A percentile compares a stretch with the other conserved stretches of the same genome.
phyloP scores from a whole-genome alignment of 1,140 invertebrate species.

The Zaprionus taronus region DNA sequence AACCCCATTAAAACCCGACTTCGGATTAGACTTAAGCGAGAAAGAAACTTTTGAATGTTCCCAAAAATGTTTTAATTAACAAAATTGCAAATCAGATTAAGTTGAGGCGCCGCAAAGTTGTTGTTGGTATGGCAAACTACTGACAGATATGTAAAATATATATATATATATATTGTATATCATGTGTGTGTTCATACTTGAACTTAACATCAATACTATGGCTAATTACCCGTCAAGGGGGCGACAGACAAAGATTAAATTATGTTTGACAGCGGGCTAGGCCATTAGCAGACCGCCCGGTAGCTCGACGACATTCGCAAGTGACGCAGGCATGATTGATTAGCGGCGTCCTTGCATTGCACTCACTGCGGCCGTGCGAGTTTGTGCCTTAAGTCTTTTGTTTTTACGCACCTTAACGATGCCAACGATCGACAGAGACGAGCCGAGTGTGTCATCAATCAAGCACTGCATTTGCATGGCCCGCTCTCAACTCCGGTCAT shows the following conservation, averaged over 20 bases:
- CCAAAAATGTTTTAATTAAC: not conserved
- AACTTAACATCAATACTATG: not conserved
- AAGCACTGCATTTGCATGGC: constrained; percentile 66
- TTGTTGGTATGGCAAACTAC: not conserved
- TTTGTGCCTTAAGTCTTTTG: constrained; percentile 70
- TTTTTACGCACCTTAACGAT: constrained; percentile 63
- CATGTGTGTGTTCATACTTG: not conserved
- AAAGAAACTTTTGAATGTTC: not conserved
- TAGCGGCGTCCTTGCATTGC: constrained; percentile 32
- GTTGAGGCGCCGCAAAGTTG: not conserved
- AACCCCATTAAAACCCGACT: not conserved
- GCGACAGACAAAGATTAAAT: not conserved
- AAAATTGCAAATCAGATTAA: not conserved
- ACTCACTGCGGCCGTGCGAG: constrained; percentile 38
- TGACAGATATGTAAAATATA: too few species aligned
- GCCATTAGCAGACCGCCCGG: constrained; percentile 29
- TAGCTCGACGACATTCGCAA: constrained; percentile 12
- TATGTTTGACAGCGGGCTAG: not conserved
- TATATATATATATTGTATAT: not conserved
- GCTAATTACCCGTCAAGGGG: not conserved
- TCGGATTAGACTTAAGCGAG: not conserved
- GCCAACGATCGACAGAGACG: constrained; percentile 48
- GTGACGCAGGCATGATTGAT: constrained; percentile 33
- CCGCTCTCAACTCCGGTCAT: constrained; percentile 36
- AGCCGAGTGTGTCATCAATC: constrained; percentile 59